Base-by-base conservation (phyloP, 2,797 vertebrate genomes). In the Gorsachius magnificus region DNA sequence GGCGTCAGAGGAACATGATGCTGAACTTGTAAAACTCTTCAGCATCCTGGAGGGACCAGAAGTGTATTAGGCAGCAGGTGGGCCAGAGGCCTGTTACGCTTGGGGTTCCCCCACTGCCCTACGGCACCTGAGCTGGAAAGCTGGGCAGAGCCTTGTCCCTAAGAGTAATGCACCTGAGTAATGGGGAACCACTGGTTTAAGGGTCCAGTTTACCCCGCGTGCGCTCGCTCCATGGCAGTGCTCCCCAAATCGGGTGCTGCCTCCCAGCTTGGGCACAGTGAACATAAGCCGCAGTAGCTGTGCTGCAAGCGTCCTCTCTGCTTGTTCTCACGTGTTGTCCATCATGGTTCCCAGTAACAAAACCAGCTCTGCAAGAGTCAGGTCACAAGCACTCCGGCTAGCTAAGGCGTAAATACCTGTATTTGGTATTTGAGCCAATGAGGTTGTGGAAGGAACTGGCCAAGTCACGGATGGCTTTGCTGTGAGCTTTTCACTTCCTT, bases 41-140 rank as follows among this genome's bases (percentile, higher is more conserved):
- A 36, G 6, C 25, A 71, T 83, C 72, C n/a, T 63, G 0, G 3
- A 76, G 45, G 16, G 31, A 58, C n/a, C 22, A 75, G 38, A 14
- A 68, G 41, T 12, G 16, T 10, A 4, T 5, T 8, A 9, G 41
- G 38, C 4, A 17, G 50, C 45, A 26, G 22, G 4, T 22, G 53
- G 6, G 25, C 21, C 64, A 38, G n/a, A 50, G 61, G 19, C 16
- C 12, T 48, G 3, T 35, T 10, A 48, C 0, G 0, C 20, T 7
- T 7, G 38, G 4, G 5, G 28, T 69, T 87, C 63, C 74, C 57
- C 0, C 0, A 24, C 76, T 77, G 50, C 57, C 33, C 38, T 1
- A 6, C 33, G 83, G 13, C 26, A 7, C 13, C 45, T 4, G 14
- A 28, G 56, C 21, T 3, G 3, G 26, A 36, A 11, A 46, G 38